Conservation (phyloP, 2,888 invertebrate genomes). For the Torymus tubicola region DNA sequence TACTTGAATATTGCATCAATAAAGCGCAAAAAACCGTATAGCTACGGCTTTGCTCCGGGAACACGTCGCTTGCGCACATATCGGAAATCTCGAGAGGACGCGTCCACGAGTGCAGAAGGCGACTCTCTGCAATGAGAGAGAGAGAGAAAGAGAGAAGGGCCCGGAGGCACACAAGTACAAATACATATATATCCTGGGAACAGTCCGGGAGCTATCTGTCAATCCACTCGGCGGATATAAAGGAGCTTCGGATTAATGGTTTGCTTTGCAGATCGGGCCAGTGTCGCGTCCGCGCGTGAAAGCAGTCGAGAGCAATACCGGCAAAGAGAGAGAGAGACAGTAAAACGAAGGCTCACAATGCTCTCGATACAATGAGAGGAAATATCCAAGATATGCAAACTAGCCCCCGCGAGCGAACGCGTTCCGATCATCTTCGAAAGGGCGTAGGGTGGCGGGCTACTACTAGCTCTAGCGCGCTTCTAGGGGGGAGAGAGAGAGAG, state of each 20-base stretch:
- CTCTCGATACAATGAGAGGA: slow-evolving; percentile 75
- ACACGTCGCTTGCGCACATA: not conserved
- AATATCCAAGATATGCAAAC: slow-evolving; percentile 76
- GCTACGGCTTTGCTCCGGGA: not conserved
- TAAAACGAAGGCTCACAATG: slow-evolving; percentile 63
- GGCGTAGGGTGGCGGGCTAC: slow-evolving; percentile 61
- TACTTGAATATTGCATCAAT: slow-evolving; percentile 34
- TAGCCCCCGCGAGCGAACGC: slow-evolving; percentile 58
- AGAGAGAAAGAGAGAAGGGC: not conserved
- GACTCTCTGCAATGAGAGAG: slow-evolving; percentile 3
- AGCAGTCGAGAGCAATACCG: slow-evolving; percentile 55
- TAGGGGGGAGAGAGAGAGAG: slow-evolving; percentile 10
- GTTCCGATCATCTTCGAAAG: slow-evolving; percentile 75
- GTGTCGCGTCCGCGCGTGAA: slow-evolving; percentile 64
- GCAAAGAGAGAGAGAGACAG: slow-evolving; percentile 57
- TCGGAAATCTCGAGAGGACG: slow-evolving; percentile 14
- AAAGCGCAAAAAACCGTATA: slow-evolving; percentile 27
- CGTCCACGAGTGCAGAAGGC: not conserved
- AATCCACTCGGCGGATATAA: slow-evolving; percentile 73
- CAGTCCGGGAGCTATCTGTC: slow-evolving; percentile 74
- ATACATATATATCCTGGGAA: slow-evolving; percentile 69
- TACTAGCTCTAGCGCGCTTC: slow-evolving; percentile 33
- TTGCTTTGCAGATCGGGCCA: slow-evolving; percentile 71
- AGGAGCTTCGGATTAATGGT: slow-evolving; percentile 76
- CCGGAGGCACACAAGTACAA: slow-evolving; percentile 50